These are phyloP conservation scores for Alauda arvensis DNA, from an alignment of 2,797 vertebrate genomes.

Conservation along the genomic window DNA sequence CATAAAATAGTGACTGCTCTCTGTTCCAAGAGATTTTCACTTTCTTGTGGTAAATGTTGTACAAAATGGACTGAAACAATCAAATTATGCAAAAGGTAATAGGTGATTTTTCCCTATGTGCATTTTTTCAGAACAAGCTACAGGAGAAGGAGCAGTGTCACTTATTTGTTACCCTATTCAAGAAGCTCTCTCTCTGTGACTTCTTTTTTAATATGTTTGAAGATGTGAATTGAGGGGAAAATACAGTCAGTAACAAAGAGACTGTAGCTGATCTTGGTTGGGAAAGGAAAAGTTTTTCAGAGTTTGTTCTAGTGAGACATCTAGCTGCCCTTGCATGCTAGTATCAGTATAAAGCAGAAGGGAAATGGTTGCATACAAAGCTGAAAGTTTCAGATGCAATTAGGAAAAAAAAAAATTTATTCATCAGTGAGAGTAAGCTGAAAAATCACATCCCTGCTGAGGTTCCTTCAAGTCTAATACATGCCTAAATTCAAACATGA, in stretches of 20 bases:
- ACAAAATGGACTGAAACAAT: not conserved
- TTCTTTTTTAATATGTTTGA: not conserved
- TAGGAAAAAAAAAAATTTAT: not conserved
- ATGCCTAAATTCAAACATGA: not conserved
- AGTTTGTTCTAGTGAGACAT: constrained; percentile 70
- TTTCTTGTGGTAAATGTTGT: not conserved
- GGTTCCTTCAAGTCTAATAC: not conserved
- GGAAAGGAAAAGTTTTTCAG: constrained; percentile 23
- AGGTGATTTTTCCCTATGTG: not conserved
- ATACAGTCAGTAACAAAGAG: not conserved
- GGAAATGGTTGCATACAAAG: not conserved
- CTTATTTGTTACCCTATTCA: not conserved
- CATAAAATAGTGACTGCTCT: not conserved
- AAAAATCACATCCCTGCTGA: not conserved
- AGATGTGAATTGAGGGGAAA: not conserved
- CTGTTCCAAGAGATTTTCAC: not conserved
- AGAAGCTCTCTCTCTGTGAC: not conserved
- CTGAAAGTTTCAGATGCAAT: not conserved
- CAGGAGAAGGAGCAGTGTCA: not conserved
- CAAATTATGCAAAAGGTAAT: not conserved
- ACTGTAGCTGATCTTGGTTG: not conserved
- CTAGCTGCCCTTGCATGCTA: constrained; percentile 61
- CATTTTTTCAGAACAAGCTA: not conserved
- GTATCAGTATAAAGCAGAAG: constrained; percentile 24
- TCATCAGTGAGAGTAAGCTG: not conserved